Evolutionary conservation across 2,888 invertebrate genomes (phyloP).

Genomic region (Artemia sinica): DNA sequence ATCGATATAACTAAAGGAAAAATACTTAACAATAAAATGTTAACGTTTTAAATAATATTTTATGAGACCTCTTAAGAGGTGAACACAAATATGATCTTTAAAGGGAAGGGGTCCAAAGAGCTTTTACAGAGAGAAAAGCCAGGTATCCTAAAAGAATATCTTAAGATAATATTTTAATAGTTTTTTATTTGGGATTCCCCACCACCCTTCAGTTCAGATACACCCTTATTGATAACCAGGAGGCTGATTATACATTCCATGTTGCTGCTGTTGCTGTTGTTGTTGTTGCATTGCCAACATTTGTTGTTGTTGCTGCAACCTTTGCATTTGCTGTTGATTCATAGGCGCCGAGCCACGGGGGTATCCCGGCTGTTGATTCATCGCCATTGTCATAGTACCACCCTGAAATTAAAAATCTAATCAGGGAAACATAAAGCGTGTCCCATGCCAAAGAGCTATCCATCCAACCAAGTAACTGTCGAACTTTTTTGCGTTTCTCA

Average conservation of each 20-base stretch:
- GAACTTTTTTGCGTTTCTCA: too few species aligned
- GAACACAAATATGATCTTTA: too few species aligned
- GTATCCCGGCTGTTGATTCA: conserved; percentile 5
- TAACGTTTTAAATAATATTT: too few species aligned
- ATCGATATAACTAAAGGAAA: too few species aligned
- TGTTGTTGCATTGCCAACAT: conserved; percentile 27
- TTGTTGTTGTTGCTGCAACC: conserved; percentile 37
- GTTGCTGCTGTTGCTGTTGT: conserved; percentile 31
- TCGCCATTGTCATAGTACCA: conserved; percentile 9
- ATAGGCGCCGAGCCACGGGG: neutral
- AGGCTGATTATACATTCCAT: conserved; percentile 24
- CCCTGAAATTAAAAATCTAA: neutral
- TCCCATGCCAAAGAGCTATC: too few species aligned
- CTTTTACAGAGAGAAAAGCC: too few species aligned
- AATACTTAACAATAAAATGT: too few species aligned
- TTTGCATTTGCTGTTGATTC: conserved; percentile 29
- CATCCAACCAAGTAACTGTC: too few species aligned
- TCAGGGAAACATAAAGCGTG: neutral
- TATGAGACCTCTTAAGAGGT: too few species aligned
- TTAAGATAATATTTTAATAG: too few species aligned
- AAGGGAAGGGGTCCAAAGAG: too few species aligned
- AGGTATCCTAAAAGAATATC: too few species aligned
- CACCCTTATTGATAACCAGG: conserved; percentile 31
- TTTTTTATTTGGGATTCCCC: neutral
- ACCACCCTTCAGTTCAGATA: conserved; percentile 30